Conservation (phyloP, 1,140 invertebrate genomes). For the Aradophagus sp. region DNA sequence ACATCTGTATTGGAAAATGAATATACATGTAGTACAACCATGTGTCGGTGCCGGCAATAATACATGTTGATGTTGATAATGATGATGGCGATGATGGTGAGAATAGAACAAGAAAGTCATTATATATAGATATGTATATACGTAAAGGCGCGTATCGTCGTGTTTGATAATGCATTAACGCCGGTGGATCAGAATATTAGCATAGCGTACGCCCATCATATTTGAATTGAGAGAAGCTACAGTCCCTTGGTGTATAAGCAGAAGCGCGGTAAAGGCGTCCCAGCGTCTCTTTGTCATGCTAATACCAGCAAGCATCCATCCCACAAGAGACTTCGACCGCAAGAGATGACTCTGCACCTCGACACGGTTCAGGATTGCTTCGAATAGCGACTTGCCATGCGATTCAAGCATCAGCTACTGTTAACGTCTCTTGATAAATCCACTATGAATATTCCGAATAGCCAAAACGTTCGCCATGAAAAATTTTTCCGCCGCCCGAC, state of each 20-base stretch:
- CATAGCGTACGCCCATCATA: constrained; percentile 75
- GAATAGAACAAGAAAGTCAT: no score
- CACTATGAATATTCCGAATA: constrained; percentile 42
- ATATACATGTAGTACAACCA: no score
- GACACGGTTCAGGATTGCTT: constrained; percentile 50
- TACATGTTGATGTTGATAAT: no score
- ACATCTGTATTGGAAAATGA: no score
- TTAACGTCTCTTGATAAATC: constrained; percentile 42
- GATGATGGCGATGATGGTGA: no score
- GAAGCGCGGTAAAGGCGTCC: constrained; percentile 72
- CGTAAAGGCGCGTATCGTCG: constrained; percentile 52
- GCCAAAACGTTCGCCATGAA: constrained; percentile 15
- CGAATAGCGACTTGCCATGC: constrained; percentile 50
- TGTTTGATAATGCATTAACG: constrained; percentile 71
- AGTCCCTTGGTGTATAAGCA: constrained; percentile 67
- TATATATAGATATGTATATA: constrained; percentile 52
- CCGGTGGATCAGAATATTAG: constrained; percentile 71
- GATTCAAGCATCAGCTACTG: constrained; percentile 46
- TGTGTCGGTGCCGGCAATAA: no score
- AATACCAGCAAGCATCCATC: constrained; percentile 70
- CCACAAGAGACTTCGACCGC: constrained; percentile 59
- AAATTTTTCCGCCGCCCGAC: constrained; percentile 24
- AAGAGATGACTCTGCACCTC: constrained; percentile 61
- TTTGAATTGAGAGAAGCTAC: constrained; percentile 74
- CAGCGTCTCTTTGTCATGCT: constrained; percentile 75